These are phyloP conservation scores for Cygnus buccinator DNA, from an alignment of 2,113 vertebrate genomes.

Conservation along the genomic window DNA sequence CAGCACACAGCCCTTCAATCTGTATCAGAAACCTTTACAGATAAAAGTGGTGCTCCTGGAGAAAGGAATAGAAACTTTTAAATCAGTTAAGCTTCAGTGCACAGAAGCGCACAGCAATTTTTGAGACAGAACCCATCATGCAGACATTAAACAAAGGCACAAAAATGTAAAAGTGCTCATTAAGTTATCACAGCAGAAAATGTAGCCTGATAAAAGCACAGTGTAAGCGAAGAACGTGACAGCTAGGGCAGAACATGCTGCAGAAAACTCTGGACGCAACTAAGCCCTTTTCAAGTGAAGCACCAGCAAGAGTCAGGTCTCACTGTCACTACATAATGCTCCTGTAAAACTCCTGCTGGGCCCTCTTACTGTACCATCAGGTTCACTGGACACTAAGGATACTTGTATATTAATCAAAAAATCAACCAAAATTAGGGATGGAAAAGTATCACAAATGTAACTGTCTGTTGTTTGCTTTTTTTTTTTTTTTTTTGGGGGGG, in stretches of 20 bases:
- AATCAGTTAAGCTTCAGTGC: not conserved
- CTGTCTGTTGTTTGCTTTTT: not conserved
- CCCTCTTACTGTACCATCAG: rapidly evolving
- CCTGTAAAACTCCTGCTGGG: not conserved
- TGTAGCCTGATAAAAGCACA: not conserved
- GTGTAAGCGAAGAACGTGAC: rapidly evolving
- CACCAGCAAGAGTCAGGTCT: not conserved
- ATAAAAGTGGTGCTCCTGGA: not conserved
- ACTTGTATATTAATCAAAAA: not conserved
- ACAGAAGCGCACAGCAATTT: not conserved
- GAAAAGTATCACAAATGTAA: not conserved
- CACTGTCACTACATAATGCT: not conserved
- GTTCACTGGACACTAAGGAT: not conserved
- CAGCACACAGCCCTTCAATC: not conserved
- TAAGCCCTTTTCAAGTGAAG: not conserved
- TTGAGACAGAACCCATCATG: not conserved
- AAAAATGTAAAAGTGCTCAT: not conserved
- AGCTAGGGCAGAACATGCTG: not conserved
- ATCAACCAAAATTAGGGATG: not conserved
- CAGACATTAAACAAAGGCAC: not conserved
- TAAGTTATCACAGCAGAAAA: not conserved
- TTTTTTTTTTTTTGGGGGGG: no score
- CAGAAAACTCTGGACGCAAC: not conserved
- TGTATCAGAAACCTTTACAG: not conserved
- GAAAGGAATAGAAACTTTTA: not conserved